Percentiles rank a stretch among this genome's conserved stretches.
Evolutionary conservation across 2,888 invertebrate species (phyloP).

Genomic region (Caenorhabditis sp.): DNA sequence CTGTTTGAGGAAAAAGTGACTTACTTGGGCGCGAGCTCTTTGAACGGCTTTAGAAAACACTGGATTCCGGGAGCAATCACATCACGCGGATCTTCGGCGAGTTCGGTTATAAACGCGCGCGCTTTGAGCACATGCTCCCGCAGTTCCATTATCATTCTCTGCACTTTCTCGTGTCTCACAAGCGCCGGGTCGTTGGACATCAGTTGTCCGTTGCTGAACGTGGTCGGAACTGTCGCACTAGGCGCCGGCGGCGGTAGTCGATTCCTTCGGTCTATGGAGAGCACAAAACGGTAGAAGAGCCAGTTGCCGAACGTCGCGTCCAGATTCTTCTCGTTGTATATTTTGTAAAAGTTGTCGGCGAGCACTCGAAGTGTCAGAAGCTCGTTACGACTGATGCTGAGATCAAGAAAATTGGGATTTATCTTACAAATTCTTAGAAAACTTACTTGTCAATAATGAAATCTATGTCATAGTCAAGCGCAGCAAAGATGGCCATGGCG

Average conservation of each 20-base stretch:
- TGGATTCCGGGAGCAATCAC: constrained; percentile 37
- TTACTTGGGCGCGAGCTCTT: constrained; percentile 44
- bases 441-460: constrained; percentile 58
- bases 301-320: constrained; percentile 63
- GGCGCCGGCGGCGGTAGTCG: constrained; percentile 66
- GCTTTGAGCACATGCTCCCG: constrained; percentile 49
- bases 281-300: constrained; percentile 58
- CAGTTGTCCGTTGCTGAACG: constrained; percentile 34
- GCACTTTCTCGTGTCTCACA: constrained; percentile 45
- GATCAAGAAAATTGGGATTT: neutral
- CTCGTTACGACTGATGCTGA: constrained; percentile 52
- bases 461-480: constrained; percentile 64
- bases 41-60: constrained; percentile 53
- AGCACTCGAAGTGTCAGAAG: constrained; percentile 53
- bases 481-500: constrained; percentile 65
- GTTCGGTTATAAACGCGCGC: constrained; percentile 46
- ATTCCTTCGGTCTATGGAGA: constrained; percentile 47
- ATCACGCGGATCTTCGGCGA: constrained; percentile 31
- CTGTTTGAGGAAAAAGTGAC: neutral
- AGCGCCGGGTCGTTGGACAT: constrained; percentile 41
- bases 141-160: constrained; percentile 39
- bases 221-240: constrained; percentile 70
- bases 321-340: constrained; percentile 49
- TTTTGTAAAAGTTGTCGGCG: constrained; percentile 53
- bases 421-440: neutral